These are phyloP conservation scores for Meganola albula DNA, from an alignment of 2,888 invertebrate species.

Conservation along the genomic window DNA sequence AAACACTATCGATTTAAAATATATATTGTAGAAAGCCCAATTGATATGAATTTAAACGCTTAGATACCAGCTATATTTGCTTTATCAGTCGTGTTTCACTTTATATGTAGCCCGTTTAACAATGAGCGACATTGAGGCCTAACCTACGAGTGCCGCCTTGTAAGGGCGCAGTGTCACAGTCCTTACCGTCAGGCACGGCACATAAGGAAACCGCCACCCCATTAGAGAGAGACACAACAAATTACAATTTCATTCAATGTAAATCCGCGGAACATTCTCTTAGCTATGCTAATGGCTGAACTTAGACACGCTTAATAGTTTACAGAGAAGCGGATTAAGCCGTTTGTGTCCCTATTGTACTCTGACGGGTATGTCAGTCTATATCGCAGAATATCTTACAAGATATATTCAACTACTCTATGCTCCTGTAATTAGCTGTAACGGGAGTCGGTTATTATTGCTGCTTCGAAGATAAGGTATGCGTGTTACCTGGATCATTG, in stretches of 20 bases:
- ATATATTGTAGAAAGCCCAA: too few species aligned
- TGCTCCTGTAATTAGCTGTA: constrained; percentile 40
- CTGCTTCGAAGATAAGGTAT: constrained; percentile 24
- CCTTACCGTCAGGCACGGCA: constrained; percentile 27
- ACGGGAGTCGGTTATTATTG: constrained; percentile 28
- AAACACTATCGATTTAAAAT: too few species aligned
- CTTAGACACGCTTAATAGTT: constrained; percentile 63
- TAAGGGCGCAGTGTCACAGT: constrained; percentile 43
- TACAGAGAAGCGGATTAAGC: constrained; percentile 56
- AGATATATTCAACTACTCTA: constrained; percentile 39
- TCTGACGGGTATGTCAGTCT: constrained; percentile 47
- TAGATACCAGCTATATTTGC: constrained; percentile 1
- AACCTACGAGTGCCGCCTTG: constrained; percentile 40
- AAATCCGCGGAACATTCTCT: constrained; percentile 52
- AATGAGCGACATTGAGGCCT: constrained; percentile 55
- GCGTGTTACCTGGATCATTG: constrained; percentile 15
- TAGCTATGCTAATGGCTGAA: constrained; percentile 54
- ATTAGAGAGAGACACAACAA: constrained; percentile 50
- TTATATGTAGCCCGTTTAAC: constrained; percentile 48
- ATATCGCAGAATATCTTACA: constrained; percentile 30
- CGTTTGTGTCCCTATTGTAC: constrained; percentile 49
- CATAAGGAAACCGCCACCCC: constrained; percentile 49
- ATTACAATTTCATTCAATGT: constrained; percentile 74
- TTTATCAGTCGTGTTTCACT: constrained; percentile 32
- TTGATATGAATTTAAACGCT: too few species aligned